phyloP scores from a whole-genome alignment of 2,797 vertebrate species.

The Eulemur mongoz region DNA sequence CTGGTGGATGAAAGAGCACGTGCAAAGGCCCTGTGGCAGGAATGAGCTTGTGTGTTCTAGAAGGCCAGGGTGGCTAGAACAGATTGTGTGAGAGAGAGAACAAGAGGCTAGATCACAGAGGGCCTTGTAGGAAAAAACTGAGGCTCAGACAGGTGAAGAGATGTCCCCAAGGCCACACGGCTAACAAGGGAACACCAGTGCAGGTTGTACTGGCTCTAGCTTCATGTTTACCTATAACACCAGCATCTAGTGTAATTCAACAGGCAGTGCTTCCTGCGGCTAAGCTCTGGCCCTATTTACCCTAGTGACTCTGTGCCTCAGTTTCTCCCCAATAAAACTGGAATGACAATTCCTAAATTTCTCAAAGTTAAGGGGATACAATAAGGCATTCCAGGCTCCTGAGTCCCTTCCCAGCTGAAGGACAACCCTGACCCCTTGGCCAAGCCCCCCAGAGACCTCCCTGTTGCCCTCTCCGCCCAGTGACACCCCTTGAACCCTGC shows the following conservation, averaged over 20 bases:
- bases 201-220: not conserved
- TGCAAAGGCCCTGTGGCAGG: constrained; percentile 39
- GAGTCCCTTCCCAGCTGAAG: not conserved
- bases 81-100: not conserved
- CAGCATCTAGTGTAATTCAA: not conserved
- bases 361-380: not conserved
- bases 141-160: not conserved
- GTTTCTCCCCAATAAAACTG: not conserved
- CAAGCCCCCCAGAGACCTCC: not conserved
- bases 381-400: not conserved
- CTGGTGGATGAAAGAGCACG: not conserved
- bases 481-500: not conserved
- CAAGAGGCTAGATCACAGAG: not conserved
- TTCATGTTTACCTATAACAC: rapidly evolving
- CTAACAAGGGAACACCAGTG: too few relatives aligned
- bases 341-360: not conserved
- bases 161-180: not conserved
- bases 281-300: not conserved
- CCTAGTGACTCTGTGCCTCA: not conserved
- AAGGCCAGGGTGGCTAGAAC: not conserved
- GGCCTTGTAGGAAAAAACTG: not conserved
- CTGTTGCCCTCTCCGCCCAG: rapidly evolving
- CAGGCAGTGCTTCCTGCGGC: not conserved
- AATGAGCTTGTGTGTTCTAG: not conserved
- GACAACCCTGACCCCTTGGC: not conserved